These are phyloP conservation scores for Oscheius sp. DNA, from an alignment of 2,888 invertebrate genomes.

Conservation along the genomic window DNA sequence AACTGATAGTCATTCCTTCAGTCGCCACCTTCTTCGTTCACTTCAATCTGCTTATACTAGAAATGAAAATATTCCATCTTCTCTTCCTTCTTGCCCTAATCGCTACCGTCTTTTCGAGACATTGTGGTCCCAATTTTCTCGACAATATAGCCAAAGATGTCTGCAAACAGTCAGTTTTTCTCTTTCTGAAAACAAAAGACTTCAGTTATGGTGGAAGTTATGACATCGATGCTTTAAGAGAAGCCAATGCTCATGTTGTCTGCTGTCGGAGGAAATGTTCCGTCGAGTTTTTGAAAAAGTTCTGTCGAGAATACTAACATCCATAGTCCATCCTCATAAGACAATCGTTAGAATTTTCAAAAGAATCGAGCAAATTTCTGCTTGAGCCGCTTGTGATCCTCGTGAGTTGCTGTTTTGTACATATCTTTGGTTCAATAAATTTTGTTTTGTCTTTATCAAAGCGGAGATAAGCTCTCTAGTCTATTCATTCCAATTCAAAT, in stretches of 20 bases:
- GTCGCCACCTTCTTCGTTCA: background rate
- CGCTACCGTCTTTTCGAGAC: background rate
- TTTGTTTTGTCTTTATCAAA: no score
- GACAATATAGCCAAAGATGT: slow-evolving; percentile 12
- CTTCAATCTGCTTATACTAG: no score
- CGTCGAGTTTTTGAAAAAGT: slow-evolving; percentile 5
- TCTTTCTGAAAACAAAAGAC: background rate
- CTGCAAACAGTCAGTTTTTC: slow-evolving; percentile 11
- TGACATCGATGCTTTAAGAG: background rate
- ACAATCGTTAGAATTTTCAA: no score
- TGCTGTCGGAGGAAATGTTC: slow-evolving; percentile 18
- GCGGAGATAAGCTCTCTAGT: no score
- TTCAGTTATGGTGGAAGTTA: background rate
- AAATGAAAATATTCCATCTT: background rate
- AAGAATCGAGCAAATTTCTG: no score
- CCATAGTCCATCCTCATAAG: no score
- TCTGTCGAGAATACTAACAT: no score
- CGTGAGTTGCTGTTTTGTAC: no score
- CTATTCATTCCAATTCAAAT: no score
- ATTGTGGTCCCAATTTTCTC: slow-evolving; percentile 9
- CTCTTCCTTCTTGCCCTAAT: background rate
- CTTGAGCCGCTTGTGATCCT: no score
- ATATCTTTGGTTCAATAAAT: no score
- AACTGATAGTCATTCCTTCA: background rate
- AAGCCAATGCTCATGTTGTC: background rate